Evolutionary conservation across 2,888 invertebrate species (phyloP), one percentile per base, ranked within the genome.

Genomic region (Anaspis maculata): DNA sequence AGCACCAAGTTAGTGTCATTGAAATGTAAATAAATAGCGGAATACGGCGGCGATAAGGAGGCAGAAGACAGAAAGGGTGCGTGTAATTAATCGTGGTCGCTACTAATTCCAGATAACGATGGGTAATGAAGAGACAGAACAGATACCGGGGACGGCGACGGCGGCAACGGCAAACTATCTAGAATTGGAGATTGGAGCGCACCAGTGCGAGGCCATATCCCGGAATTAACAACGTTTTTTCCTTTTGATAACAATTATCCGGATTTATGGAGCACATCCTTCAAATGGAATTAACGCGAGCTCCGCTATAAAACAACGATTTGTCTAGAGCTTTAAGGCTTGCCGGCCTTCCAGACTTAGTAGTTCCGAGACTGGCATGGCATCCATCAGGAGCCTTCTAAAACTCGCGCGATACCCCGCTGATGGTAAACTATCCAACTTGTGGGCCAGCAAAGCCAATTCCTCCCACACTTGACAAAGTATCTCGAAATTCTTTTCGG

Each of bases 231-330:
- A 52, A 45, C 45, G 51, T 40, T 56, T 57, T 51, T 56, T 54
- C 51, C 53, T 57, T 55, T 54, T 54, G 56, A 58, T 59, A 58
- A 59, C 59, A 59, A 57, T 59, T 59, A 59, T 59, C 59, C 57
- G 54, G 56, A 61, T 61, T 59, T 59, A 61, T 61, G 54, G 59
- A 46, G 49, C 54, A 49, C 61, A 61, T 61, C 58, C 56, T 55
- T 61, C 61, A 61, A 58, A 56, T 52, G 57, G 59, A 58, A 61
- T 61, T 61, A 61, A 53, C 58, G 56, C 55, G 49, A 49, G 52
- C 56, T 48, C 44, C 44, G 55, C 57, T 56, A 57, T 58, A 59
- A 61, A 59, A 58, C 57, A 54, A 48, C 59, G 54, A 61, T 61
- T 61, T 59, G 57, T 61, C 59, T 59, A 49, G 43, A 52, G 51